These are phyloP conservation scores for Mesaphorura yosii DNA, from an alignment of 1,140 invertebrate species.

Conservation along the genomic window DNA sequence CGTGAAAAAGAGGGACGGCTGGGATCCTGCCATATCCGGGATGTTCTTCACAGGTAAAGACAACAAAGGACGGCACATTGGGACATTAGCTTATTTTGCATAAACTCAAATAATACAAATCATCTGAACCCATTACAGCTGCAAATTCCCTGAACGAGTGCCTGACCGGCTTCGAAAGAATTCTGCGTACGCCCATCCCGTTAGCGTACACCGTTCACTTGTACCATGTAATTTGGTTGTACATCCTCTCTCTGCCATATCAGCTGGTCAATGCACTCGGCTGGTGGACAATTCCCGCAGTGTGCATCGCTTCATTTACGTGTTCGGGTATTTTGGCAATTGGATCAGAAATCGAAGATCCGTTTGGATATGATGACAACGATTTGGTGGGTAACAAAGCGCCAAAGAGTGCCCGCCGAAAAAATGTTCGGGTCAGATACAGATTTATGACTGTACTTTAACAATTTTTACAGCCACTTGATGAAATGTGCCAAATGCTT, in stretches of 20 bases:
- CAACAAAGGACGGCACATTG: not conserved
- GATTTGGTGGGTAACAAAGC: conserved; percentile 9
- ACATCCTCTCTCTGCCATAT: conserved; percentile 15
- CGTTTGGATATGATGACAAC: conserved; percentile 18
- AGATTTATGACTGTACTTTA: not conserved
- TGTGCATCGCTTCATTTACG: conserved; percentile 8
- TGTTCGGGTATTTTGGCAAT: conserved; percentile 15
- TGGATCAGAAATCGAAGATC: conserved; percentile 17
- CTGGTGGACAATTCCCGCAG: conserved; percentile 16
- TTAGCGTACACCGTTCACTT: conserved; percentile 18
- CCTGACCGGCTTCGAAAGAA: conserved; percentile 17
- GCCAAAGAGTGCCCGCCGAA: not conserved
- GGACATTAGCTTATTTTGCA: not conserved
- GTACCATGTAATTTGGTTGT: conserved; percentile 17
- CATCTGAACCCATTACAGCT: too few species aligned
- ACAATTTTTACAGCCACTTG: too few species aligned
- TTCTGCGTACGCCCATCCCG: conserved; percentile 22
- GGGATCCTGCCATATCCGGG: not conserved
- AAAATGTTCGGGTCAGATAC: not conserved
- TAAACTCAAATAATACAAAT: too few species aligned
- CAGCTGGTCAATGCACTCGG: conserved; percentile 1
- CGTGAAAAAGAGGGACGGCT: not conserved
- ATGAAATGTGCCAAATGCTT: conserved; percentile 7
- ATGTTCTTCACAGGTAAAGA: not conserved
- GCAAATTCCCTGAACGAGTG: conserved; percentile 9